Base-by-base conservation (phyloP, 2,113 vertebrate species). In the Halichoerus grypus region DNA sequence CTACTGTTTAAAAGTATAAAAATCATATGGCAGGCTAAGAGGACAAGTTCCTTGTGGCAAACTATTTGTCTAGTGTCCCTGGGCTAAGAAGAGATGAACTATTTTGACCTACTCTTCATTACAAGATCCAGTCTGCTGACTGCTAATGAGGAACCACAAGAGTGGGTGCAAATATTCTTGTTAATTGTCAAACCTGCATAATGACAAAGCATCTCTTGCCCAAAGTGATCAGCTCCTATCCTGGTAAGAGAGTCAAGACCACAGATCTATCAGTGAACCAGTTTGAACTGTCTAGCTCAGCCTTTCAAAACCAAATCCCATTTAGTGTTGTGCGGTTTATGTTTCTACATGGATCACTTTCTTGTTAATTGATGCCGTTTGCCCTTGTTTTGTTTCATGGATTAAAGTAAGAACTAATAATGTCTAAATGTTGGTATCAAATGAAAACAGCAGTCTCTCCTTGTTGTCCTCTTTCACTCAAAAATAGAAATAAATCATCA, bases 401-500 rank as follows among this genome's bases (percentile, higher is more conserved):
- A 80, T 91, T 93, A 86, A 80, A 91, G 49, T 46, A 92, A 63
- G 49, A 96, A 46, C 19, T 24, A 69, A 15, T 55, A 33, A 51
- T 55, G 80, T 39, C 86, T 26, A 71, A 81, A 53, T 46, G 31
- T 57, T 5, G 21, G 13, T n/a, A 69, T 24, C 42, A 7, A 90
- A 71, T 13, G 39, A 92, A 96, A 95, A 95, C 0, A 49, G n/a
- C 31, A n/a, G 7, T 67, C 21, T 63, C 7, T 84, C 49, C 36
- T 36, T 92, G 2, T 88, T 65, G n/a, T 53, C 5, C 19, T 94
- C 80, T 55, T 94, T 92, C 14, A 87, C 4, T 74, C 33, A 63
- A 86, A 86, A 79, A 88, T n/a, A 89, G 46, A 90, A 90, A 80
- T 82, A 53, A 15, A 77, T 91, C 33, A 71, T 28, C 87, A 33